Evolutionary conservation across 2,797 vertebrate species (phyloP).

Genomic region (Pogonophryne albipinna): DNA sequence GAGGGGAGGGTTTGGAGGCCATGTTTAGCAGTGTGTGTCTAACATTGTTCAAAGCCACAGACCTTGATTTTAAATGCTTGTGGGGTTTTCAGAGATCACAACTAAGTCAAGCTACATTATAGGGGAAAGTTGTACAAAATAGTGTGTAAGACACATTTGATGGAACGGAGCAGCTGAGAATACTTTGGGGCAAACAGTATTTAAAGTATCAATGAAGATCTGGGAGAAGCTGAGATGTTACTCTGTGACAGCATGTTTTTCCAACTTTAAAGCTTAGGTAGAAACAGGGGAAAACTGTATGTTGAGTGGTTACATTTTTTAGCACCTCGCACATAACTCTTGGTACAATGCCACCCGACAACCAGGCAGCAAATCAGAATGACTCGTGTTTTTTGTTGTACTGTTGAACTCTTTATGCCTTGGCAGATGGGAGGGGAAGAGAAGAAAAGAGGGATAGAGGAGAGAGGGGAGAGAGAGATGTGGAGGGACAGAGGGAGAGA

Average conservation of each 20-base stretch:
- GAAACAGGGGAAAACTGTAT: slow-evolving; percentile 5
- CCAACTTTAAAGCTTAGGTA: slow-evolving; percentile 10
- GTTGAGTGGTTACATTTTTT: slow-evolving; percentile 12
- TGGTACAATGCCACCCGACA: slow-evolving; percentile 11
- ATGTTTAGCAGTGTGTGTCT: not conserved
- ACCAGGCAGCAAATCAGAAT: slow-evolving; percentile 43
- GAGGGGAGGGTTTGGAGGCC: not conserved
- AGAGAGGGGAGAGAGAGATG: slow-evolving; percentile 80
- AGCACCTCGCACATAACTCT: slow-evolving; percentile 14
- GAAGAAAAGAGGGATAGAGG: slow-evolving; percentile 80
- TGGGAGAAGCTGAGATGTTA: slow-evolving; percentile 5
- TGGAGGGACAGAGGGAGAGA: slow-evolving; percentile 80
- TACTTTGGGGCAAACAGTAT: slow-evolving; percentile 1
- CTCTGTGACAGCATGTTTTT: slow-evolving; percentile 4
- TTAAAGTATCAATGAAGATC: slow-evolving; percentile 13
- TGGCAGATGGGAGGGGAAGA: slow-evolving; percentile 60
- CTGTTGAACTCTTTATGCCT: slow-evolving; percentile 54
- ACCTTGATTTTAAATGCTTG: not conserved
- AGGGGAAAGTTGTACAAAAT: not conserved
- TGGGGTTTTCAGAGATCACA: not conserved
- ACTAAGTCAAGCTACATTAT: not conserved
- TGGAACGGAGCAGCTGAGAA: not conserved
- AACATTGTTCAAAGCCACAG: not conserved
- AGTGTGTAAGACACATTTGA: not conserved
- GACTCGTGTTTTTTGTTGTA: slow-evolving; percentile 66